Base-by-base conservation (phyloP, 2,113 vertebrate species). In the Tauraco erythrolophus region DNA sequence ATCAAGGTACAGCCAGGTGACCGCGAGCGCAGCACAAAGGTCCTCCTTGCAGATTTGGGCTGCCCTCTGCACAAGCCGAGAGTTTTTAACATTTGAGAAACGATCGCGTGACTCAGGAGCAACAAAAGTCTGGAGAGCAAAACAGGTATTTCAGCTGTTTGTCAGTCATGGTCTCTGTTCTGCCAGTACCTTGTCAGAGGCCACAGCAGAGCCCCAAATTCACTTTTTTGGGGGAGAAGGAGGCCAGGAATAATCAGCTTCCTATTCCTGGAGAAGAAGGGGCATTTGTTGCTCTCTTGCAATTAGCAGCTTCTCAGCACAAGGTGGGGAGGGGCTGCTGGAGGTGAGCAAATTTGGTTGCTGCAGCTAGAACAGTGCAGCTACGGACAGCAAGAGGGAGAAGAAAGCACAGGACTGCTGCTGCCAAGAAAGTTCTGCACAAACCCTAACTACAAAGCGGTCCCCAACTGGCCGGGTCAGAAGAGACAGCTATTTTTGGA, bases 301-400 rank as follows among this genome's bases (percentile, higher is more conserved):
- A 78, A 7, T 8, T 70, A 4, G 2, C 11, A 33, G 37, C 41
- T 88, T 77, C 43, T 35, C 30, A 77, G 24, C 12, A 35, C 50
- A 51, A 11, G 0, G 2, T 1, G 39, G 28, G 70, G 33, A 84
- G 21, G 16, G 39, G 15, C 23, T 46, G n/a, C 8, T 2, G 21
- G 12, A 74, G 25, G 27, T 56, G 16, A 84, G n/a, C 10, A 51
- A 14, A 56, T 46, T 39, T 61, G 62, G 41, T 3, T 62, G 43
- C 33, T 90, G 50, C 62, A 90, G 53, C 27, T 89, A 27, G 27
- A 22, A 41, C 1, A 50, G 31, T 39, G 51, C 56, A 60, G n/a
- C 57, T 66, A 46, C 46, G 51, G 54, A 35, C 23, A 58, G 60
- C 1, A 1, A 77, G 35, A 57, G 41, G 48, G 86, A 70, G 48